phyloP scores from a whole-genome alignment of 2,888 invertebrate species.

The Eulithis prunata region DNA sequence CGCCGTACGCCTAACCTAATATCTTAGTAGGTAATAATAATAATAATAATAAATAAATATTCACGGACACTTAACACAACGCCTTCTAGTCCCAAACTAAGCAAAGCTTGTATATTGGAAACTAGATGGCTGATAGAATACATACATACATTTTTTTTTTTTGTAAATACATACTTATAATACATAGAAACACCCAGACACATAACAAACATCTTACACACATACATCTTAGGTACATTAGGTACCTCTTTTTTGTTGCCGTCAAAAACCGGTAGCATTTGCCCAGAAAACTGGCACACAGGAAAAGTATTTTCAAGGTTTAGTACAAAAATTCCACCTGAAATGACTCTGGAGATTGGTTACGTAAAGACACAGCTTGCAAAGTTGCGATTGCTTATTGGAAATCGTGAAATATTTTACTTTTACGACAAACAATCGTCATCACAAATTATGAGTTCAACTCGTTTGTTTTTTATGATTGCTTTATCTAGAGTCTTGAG shows the following conservation, averaged over 20 bases:
- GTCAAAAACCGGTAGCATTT: background rate
- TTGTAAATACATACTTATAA: no score
- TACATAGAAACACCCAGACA: no score
- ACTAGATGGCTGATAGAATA: no score
- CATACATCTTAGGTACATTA: no score
- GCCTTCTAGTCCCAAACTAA: no score
- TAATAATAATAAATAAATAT: no score
- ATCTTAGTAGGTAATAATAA: no score
- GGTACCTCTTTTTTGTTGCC: background rate
- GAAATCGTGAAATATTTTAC: constrained; percentile 18
- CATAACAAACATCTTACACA: no score
- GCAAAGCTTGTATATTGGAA: no score
- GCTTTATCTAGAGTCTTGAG: background rate
- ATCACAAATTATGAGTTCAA: constrained; percentile 9
- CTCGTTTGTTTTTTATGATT: background rate
- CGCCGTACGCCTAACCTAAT: no score
- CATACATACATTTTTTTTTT: no score
- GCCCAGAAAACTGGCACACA: background rate
- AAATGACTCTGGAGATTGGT: constrained; percentile 11
- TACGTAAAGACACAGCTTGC: constrained; percentile 13
- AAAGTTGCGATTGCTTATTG: constrained; percentile 24
- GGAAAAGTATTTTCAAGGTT: constrained; percentile 24
- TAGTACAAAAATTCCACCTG: constrained; percentile 27
- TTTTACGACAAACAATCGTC: constrained; percentile 20
- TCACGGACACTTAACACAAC: no score